Base-by-base conservation (phyloP, 1,140 invertebrate genomes). In the Tetragnatha versicolor region DNA sequence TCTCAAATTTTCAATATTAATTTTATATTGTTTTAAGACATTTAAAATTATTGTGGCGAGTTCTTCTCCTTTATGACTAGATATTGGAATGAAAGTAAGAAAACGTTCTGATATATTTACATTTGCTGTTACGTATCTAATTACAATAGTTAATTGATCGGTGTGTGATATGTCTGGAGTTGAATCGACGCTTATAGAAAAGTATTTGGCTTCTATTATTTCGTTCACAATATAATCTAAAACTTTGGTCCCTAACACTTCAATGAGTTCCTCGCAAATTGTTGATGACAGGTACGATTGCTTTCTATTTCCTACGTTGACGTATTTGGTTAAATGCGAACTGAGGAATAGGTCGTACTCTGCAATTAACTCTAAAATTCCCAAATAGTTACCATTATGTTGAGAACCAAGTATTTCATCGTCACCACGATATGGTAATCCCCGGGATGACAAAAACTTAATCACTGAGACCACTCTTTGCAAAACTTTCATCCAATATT, bases 121-220 rank as follows among this genome's bases (percentile, higher is more conserved):
- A 17, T 42, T 42, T 17, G 17, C 7, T 17, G 39, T 42, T 9
- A 42, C 39, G 17, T 42, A 42, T 42, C 39, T 42, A 7, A 42
- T 7, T 17, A 42, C 39, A 9, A 42, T 17, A 42, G 39, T 42
- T 17, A 42, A 42, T 17, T 42, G 39, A 42, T 42, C 39, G n/a
- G n/a, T n/a, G n/a, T n/a, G n/a, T n/a, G n/a, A 81, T 83, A 63
- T 63, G 29, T 63, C 60, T 17, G 60, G 60, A 9, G 60, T 63
- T 12, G 60, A 63, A 63, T 63, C 60, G 27, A 63, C 60, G 29
- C 60, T 63, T 63, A 63, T 29, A 9, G 60, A 63, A 20, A 17
- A 63, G 25, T 63, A 63, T 25, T 68, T 68, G 20, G 42, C 39
- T 49, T 45, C 65, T 45, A 35, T 49, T 20, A 68, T 45, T 68